Evolutionary conservation across 2,113 vertebrate genomes (phyloP), one percentile per base, ranked within the genome.

Genomic region (Lipotes vexillifer): DNA sequence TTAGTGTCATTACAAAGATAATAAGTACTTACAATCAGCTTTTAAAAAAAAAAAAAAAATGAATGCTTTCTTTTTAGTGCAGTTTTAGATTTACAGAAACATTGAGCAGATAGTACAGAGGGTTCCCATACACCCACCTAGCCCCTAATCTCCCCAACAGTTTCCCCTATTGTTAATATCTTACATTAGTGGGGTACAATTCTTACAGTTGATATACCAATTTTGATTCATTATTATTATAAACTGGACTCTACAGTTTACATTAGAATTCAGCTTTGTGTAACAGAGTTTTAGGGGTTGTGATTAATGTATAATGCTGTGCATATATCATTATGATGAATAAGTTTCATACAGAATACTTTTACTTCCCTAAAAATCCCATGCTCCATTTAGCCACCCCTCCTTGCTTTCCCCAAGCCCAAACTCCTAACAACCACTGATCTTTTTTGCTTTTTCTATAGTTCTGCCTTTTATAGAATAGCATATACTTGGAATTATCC

Each of bases 361-460:
- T 83, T 46, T 10, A 25, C 36, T 25, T 46, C 59, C 27, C 27
- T 87, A 44, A 75, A 78, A 87, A n/a, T 80, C 0, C 36, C 44
- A 8, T 10, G 25, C 0, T 25, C 9, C 4, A 36, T 3, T 9
- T 23, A 8, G 23, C 25, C 25, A 52, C n/a, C 15, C 36, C 8
- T 66, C 25, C 20, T 8, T 74, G 8, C 10, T 2, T 25, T 12
- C 14, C 2, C 65, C 33, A 11, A 41, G 33, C 41, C 13, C 5
- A 6, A 65, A 49, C 8, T 21, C 68, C 11, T 68, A 46, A 69
- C 9, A 66, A 46, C 18, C 23, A 52, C 29, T 18, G 3, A 72
- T 29, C 49, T 36, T 89, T 49, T 49, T 36, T n/a, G 27, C 27
- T n/a, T 1, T 57, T 36, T 59, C 36, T 84, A 33, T 14, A 29